Base-by-base conservation (phyloP, 2,113 vertebrate species). In the Protobothrops mucrosquamatus region DNA sequence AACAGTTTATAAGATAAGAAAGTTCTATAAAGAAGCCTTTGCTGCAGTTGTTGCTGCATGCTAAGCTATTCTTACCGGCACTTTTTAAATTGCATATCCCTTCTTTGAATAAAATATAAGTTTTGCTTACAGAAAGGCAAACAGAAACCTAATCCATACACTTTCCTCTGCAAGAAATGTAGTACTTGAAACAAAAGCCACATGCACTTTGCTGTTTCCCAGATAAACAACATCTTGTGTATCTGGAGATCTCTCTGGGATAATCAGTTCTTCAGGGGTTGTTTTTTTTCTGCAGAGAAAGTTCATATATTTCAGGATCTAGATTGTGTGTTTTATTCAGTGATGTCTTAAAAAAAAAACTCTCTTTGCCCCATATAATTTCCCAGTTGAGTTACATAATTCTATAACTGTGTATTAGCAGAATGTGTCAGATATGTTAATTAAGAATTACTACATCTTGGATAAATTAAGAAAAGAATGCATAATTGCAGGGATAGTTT, bases 301-400 rank as follows among this genome's bases (percentile, higher is more conserved):
- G 11, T 48, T 88, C 56, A 64, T 87, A 22, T 92, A 59, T 69
- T 52, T 64, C 12, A n/a, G 7, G 14, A 6, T 11, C 12, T 54
- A 11, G 12, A 88, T 34, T 92, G 29, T 23, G 5, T 39, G 6
- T 85, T 89, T 90, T 11, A 54, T 64, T 12, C 89, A 23, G 6
- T 91, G 91, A 94, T 91, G 92, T 95, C 92, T 94, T 94, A 94
- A 43, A 94, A 90, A 94, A 90, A 90, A 85, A 34, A 3, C 54
- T 89, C 61, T 64, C 56, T 85, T 74, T 43, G 57, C 91, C 91
- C 94, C 20, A 57, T 93, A 57, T 24, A 46, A 23, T 69, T 43
- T 91, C 59, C 1, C 11, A 93, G 55, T 43, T 85, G 43, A 18
- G 3, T 61, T 64, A 55, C n/a, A 43, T 88, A 54, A 69, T 54